Base-by-base conservation (phyloP, 2,797 vertebrate genomes). In the Crocodylus rhombifer region DNA sequence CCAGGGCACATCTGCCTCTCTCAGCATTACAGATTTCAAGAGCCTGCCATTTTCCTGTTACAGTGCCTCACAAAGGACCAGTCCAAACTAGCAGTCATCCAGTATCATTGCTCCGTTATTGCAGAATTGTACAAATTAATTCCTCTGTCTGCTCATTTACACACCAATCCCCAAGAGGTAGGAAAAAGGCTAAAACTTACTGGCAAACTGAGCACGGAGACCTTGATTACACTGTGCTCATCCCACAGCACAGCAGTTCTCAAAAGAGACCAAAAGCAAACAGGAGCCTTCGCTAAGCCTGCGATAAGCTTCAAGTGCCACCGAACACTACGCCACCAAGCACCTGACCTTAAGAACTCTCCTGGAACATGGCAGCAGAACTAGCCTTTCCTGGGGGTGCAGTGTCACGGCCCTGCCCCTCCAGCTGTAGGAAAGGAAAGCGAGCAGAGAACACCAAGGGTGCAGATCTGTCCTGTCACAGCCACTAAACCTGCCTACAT, bases 401-500 rank as follows among this genome's bases (percentile, higher is more conserved):
- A 78, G 5, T 42, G 56, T 80, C 95, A 86, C 51, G 86, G 73
- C 83, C 94, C 92, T 95, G 7, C 23, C 94, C 88, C 88, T 94
- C 83, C 14, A 74, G 90, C 79, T 91, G 88, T 82, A 95, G 91
- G 92, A 94, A 96, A 94, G 5, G 84, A 91, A 93, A 30, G 1
- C 4, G 86, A 86, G 85, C 20, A 28, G 42, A 67, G 94, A 7
- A 0, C 85, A 64, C 1, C 18, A 91, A 88, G 87, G 89, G 91
- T 74, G 42, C 80, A 91, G 94, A 94, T 90, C 88, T 1, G 87
- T 80, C 90, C 86, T 94, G 90, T 95, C 95, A 80, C 2, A 55
- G 93, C 90, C 91, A 93, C 97, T 95, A 97, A 96, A 97, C 92
- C 95, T 95, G 96, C 96, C 95, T 94, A 92, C 96, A 7, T 95